Conservation (phyloP, 2,113 vertebrate genomes). For the Phylloscopus trochilus region DNA sequence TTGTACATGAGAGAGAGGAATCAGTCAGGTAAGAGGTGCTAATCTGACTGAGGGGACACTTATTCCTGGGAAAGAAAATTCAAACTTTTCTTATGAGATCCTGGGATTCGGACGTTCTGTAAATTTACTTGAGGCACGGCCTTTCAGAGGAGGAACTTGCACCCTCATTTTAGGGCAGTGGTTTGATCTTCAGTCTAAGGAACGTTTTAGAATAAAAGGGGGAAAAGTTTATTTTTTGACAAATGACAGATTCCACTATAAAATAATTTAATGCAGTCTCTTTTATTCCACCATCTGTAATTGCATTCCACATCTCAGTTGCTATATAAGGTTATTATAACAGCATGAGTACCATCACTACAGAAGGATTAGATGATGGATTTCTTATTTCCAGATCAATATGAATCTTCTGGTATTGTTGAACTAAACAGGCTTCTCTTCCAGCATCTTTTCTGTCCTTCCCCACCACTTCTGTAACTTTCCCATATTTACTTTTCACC, state of each 20-base stretch:
- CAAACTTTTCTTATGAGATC: background rate
- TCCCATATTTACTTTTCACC: background rate
- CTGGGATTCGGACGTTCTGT: background rate
- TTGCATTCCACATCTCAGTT: background rate
- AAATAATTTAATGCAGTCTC: background rate
- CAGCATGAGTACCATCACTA: background rate
- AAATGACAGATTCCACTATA: background rate
- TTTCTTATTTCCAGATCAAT: constrained; percentile 1
- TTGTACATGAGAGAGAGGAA: background rate
- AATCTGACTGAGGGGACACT: background rate
- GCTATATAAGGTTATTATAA: background rate
- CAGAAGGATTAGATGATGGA: background rate
- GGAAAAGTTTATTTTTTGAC: background rate
- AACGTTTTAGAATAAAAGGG: background rate
- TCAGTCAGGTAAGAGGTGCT: background rate
- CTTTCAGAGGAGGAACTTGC: background rate
- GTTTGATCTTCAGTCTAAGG: background rate
- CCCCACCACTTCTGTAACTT: background rate
- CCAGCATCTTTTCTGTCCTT: background rate
- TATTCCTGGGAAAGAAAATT: background rate
- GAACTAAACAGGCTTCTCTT: background rate
- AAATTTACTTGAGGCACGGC: background rate
- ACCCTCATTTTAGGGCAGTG: background rate
- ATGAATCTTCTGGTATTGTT: background rate
- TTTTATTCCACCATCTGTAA: background rate